Percentiles rank a stretch among this genome's conserved stretches.
These are phyloP conservation scores for Holothuria leucospilota DNA, from an alignment of 53 echinoderm and acorn worm species.

Conservation along the genomic window DNA sequence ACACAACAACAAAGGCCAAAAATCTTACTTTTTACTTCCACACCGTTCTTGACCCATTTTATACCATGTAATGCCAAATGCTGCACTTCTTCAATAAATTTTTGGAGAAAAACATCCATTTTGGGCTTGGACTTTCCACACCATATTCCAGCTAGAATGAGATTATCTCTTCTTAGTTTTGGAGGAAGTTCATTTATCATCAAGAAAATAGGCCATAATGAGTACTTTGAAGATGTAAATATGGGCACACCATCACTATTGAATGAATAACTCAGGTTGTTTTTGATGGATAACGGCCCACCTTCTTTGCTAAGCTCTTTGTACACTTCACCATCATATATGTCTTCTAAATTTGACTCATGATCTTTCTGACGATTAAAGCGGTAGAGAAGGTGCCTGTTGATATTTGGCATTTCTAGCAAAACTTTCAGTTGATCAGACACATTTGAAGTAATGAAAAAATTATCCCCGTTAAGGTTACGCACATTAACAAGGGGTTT, in stretches of 20 bases:
- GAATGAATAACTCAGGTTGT: not conserved
- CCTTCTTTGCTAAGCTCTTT: too few species aligned
- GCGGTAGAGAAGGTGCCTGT: not conserved
- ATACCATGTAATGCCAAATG: slow-evolving; percentile 16
- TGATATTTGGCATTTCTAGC: too few species aligned
- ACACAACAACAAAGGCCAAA: slow-evolving; percentile 61
- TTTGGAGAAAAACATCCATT: slow-evolving; percentile 17
- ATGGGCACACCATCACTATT: slow-evolving; percentile 33
- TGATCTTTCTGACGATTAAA: not conserved
- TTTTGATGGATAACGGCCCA: not conserved
- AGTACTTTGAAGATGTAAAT: slow-evolving; percentile 28
- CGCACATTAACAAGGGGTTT: slow-evolving; percentile 21
- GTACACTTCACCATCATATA: too few species aligned
- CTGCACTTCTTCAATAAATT: slow-evolving; percentile 28
- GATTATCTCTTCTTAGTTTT: not conserved
- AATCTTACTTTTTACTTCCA: too few species aligned
- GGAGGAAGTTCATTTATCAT: too few species aligned
- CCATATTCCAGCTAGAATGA: slow-evolving; percentile 37
- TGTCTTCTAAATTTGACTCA: too few species aligned
- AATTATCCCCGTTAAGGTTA: slow-evolving; percentile 23
- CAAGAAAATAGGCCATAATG: slow-evolving; percentile 32
- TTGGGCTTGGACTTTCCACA: slow-evolving; percentile 7
- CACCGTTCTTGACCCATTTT: slow-evolving; percentile 11
- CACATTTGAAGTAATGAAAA: slow-evolving; percentile 53
- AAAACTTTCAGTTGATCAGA: too few species aligned